phyloP scores from a whole-genome alignment of 2,888 invertebrate species.

The Argyra leucocephala region DNA sequence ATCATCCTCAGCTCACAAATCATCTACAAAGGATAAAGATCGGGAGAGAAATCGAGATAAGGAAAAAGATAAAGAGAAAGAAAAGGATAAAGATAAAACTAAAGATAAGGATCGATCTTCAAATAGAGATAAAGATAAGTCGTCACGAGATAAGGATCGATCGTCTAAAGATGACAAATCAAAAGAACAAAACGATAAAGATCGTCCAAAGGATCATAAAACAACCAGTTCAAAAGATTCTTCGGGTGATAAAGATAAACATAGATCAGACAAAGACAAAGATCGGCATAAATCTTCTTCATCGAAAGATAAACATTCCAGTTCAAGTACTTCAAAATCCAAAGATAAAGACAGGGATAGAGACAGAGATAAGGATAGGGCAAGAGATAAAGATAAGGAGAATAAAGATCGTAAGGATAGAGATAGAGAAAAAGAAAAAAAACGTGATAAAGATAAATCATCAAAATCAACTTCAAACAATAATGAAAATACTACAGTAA shows the following conservation, averaged over 20 bases:
- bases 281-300: conserved; percentile 19
- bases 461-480: conserved; percentile 30
- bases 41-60: conserved; percentile 40
- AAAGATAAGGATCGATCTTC: conserved; percentile 29
- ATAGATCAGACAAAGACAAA: conserved; percentile 28
- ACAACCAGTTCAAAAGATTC: conserved; percentile 21
- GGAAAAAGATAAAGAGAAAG: conserved; percentile 38
- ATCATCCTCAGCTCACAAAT: conserved; percentile 33
- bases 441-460: conserved; percentile 21
- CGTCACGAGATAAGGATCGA: conserved; percentile 4
- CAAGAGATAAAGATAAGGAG: conserved; percentile 33
- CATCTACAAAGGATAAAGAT: conserved; percentile 36
- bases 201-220: conserved; percentile 36
- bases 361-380: conserved; percentile 25
- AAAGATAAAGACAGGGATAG: conserved; percentile 33
- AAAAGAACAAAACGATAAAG: conserved; percentile 28
- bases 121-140: conserved; percentile 15
- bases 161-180: conserved; percentile 35
- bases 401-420: conserved; percentile 12
- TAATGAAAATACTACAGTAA: conserved; percentile 8
- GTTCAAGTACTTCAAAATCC: conserved; percentile 19
- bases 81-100: conserved; percentile 37
- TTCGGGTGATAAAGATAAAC: conserved; percentile 16
- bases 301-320: conserved; percentile 34
- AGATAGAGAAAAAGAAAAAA: conserved; percentile 18